These are phyloP conservation scores for Bradypodion pumilum DNA, from an alignment of 2,797 vertebrate species.

Conservation along the genomic window DNA sequence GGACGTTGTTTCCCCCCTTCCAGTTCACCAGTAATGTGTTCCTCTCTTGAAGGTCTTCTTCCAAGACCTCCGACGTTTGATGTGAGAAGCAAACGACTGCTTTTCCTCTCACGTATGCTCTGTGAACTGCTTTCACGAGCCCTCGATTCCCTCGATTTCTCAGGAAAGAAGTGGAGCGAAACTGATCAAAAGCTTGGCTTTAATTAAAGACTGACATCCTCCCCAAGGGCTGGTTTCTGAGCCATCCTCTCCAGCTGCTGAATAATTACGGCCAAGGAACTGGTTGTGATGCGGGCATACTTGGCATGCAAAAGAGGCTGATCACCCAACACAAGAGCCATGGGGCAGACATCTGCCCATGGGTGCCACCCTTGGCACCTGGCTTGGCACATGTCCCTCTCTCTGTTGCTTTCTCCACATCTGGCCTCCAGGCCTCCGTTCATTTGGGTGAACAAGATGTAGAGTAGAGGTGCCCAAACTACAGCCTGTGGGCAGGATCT, in stretches of 20 bases:
- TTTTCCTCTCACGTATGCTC: not conserved
- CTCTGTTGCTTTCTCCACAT: not conserved
- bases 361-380: not conserved
- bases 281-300: not conserved
- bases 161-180: not conserved
- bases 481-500: too few relatives aligned
- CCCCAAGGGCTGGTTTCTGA: not conserved
- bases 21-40: too few relatives aligned
- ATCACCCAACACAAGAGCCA: not conserved
- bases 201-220: not conserved
- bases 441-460: not conserved
- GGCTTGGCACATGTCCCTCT: not conserved
- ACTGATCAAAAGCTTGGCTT: slow-evolving; percentile 8
- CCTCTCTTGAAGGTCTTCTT: not conserved
- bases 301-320: not conserved
- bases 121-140: not conserved
- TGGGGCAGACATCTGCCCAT: not conserved
- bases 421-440: not conserved
- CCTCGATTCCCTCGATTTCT: not conserved
- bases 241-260: not conserved
- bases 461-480: too few relatives aligned
- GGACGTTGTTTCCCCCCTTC: not conserved
- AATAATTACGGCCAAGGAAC: not conserved
- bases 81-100: too few relatives aligned
- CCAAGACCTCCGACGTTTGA: too few relatives aligned